A percentile compares a stretch with the other conserved stretches of the same genome.
Conservation (phyloP, 2,797 vertebrate species). For the Dermochelys coriacea region DNA sequence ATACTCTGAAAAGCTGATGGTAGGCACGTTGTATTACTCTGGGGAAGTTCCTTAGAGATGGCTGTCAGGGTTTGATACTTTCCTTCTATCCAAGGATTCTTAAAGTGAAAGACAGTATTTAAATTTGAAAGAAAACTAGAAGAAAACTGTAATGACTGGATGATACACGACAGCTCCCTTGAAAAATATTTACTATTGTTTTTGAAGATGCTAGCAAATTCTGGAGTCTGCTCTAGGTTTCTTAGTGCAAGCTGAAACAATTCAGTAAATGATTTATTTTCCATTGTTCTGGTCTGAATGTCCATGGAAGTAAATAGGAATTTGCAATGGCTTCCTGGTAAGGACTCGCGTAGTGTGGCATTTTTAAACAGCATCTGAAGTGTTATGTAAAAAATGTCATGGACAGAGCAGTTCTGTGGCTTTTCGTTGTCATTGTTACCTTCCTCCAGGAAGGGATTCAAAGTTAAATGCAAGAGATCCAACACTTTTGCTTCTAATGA, state of each 20-base stretch:
- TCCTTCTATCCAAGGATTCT: slow-evolving; percentile 59
- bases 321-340: slow-evolving; percentile 46
- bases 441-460: slow-evolving; percentile 57
- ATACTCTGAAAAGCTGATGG: not conserved
- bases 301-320: slow-evolving; percentile 43
- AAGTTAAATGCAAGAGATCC: slow-evolving; percentile 23
- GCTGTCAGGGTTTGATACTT: slow-evolving; percentile 16
- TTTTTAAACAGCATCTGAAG: slow-evolving; percentile 68
- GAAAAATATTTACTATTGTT: slow-evolving; percentile 31
- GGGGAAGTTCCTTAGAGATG: not conserved
- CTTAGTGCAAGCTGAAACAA: slow-evolving; percentile 57
- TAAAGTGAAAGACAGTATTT: not conserved
- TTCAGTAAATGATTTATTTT: slow-evolving; percentile 33
- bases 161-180: slow-evolving; percentile 49
- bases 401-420: slow-evolving; percentile 37
- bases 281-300: not conserved
- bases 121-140: slow-evolving; percentile 59
- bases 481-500: slow-evolving; percentile 14
- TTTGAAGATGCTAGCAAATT: slow-evolving; percentile 55
- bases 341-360: not conserved
- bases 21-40: slow-evolving; percentile 42
- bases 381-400: not conserved
- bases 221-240: slow-evolving; percentile 49
- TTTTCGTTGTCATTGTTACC: not conserved
- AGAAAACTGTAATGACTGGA: slow-evolving; percentile 50